These are phyloP conservation scores for Agriotes lineatus DNA, from an alignment of 2,888 invertebrate species.

Conservation along the genomic window DNA sequence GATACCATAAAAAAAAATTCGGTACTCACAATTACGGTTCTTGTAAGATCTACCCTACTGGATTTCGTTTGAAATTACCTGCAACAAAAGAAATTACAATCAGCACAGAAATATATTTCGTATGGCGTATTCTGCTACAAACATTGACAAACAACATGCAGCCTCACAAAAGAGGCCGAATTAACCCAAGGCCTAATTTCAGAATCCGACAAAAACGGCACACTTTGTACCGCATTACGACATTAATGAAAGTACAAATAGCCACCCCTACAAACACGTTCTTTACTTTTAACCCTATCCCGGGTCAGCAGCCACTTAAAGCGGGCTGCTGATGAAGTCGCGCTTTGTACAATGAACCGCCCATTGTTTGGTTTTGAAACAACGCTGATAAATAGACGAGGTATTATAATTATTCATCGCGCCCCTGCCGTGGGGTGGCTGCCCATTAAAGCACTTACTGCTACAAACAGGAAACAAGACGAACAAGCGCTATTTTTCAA, in stretches of 20 bases:
- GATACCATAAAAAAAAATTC: too few relatives aligned
- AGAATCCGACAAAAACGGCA: too few relatives aligned
- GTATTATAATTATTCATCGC: constrained; percentile 22
- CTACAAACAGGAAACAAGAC: constrained; percentile 4
- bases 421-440: background rate
- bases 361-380: constrained; percentile 20
- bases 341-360: constrained; percentile 15
- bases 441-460: constrained; percentile 10
- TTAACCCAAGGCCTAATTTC: too few relatives aligned
- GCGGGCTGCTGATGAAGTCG: constrained; percentile 17
- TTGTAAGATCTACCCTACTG: too few relatives aligned
- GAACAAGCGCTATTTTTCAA: background rate
- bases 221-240: background rate
- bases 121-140: background rate
- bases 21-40: too few relatives aligned
- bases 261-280: constrained; percentile 14
- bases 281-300: constrained; percentile 17
- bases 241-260: constrained; percentile 16
- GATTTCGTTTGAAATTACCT: too few relatives aligned
- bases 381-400: constrained; percentile 15
- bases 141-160: background rate
- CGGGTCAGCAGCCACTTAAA: constrained; percentile 16
- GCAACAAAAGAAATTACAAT: background rate
- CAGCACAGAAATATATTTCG: background rate
- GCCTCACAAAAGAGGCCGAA: too few relatives aligned